These are phyloP conservation scores for Corynorhinus townsendii DNA, from an alignment of 2,113 vertebrate species.

Conservation along the genomic window DNA sequence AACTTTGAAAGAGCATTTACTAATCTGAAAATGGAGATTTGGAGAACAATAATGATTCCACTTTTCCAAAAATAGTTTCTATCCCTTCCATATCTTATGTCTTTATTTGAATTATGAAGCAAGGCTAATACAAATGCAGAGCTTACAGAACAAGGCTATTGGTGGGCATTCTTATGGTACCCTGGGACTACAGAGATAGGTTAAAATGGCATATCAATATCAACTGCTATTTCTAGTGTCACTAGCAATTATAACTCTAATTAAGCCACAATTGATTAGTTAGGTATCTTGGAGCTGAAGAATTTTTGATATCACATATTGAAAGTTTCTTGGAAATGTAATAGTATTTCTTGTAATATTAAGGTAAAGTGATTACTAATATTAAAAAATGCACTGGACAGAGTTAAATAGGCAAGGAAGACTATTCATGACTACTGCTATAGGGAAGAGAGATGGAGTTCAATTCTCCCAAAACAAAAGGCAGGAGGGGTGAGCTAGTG, in stretches of 20 bases:
- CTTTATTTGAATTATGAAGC: slow-evolving; percentile 46
- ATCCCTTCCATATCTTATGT: not conserved
- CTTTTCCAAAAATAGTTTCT: not conserved
- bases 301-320: not conserved
- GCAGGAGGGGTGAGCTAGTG: not conserved
- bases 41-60: not conserved
- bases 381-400: not conserved
- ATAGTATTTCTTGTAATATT: not conserved
- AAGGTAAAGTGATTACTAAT: slow-evolving; percentile 11
- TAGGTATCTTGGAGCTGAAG: slow-evolving; percentile 50
- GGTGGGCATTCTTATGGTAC: slow-evolving; percentile 10
- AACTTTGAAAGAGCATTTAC: not conserved
- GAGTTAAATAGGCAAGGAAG: not conserved
- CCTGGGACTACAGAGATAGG: slow-evolving; percentile 37
- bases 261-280: slow-evolving; percentile 62
- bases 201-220: slow-evolving; percentile 67
- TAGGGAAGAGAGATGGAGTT: not conserved
- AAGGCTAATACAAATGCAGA: not conserved
- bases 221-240: slow-evolving; percentile 64
- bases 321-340: slow-evolving; percentile 17
- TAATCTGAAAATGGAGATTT: not conserved
- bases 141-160: not conserved
- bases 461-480: not conserved
- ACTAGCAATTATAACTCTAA: slow-evolving; percentile 73
- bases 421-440: not conserved